A percentile compares a stretch with the other conserved stretches of the same genome.
Evolutionary conservation across 2,888 invertebrate genomes (phyloP).

Genomic region (Idaea aversata): DNA sequence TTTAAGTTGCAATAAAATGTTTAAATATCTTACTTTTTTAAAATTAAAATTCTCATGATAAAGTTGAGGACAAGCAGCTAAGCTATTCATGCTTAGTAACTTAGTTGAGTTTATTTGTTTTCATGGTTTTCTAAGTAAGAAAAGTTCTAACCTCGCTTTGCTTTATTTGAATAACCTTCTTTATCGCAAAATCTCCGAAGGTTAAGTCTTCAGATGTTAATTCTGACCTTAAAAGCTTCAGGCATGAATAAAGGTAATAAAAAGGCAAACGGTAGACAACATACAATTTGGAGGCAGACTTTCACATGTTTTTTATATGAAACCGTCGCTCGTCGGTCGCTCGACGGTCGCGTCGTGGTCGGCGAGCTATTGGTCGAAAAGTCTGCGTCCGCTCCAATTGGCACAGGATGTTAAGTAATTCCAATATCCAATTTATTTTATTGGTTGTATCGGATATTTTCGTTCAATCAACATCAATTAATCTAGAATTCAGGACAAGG

Average conservation of each 20-base stretch:
- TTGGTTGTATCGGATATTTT: background rate
- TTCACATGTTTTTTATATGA: too few relatives aligned
- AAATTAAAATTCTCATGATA: background rate
- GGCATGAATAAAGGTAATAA: background rate
- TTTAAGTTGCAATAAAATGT: too few relatives aligned
- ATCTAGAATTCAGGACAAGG: background rate
- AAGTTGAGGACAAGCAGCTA: background rate
- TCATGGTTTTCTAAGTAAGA: too few relatives aligned
- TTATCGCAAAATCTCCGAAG: background rate
- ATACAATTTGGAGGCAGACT: too few relatives aligned
- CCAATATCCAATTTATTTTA: background rate
- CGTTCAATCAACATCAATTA: background rate
- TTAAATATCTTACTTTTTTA: too few relatives aligned
- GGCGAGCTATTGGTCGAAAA: background rate
- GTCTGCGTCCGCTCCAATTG: background rate
- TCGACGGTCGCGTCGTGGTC: background rate
- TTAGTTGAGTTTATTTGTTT: background rate
- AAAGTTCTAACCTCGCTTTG: background rate
- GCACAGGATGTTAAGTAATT: background rate
- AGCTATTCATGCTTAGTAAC: background rate
- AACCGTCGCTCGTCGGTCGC: too few relatives aligned
- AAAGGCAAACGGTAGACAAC: too few relatives aligned
- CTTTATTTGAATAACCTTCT: background rate
- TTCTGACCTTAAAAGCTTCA: background rate
- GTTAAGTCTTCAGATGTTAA: background rate